Evolutionary conservation across 2,888 invertebrate genomes (phyloP), one percentile per base, ranked within the genome.

Genomic region (Limenitis camilla): DNA sequence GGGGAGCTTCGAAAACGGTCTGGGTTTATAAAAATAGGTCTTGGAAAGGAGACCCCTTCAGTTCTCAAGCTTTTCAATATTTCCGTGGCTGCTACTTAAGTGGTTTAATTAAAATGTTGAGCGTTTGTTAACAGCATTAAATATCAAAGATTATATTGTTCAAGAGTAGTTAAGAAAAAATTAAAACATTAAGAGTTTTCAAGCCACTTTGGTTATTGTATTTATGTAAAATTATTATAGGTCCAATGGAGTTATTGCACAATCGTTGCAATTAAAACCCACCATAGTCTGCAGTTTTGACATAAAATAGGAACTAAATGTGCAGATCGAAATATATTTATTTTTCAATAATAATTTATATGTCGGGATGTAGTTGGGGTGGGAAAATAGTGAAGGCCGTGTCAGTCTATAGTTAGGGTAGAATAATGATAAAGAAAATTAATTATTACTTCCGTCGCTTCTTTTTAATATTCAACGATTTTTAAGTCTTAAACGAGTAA

Each of bases 61-160:
- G 49, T 33, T 47, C 46, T 49, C 44, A 49, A 53, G 59, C 59
- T 55, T 60, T 61, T 61, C 61, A 60, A 62, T 61, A 61, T 56
- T 58, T 55, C 60, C 60, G 50, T 61, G 57, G 53, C 53, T 57
- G 58, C 59, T 58, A 66, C 63, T 64, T 65, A 68, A 80, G 77
- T 74, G 75, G 69, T 68, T 75, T 80, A 78, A 80, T 80, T 80
- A 80, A 80, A 78, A 76, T 67, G 67, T 75, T 71, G 67, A 74
- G 67, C 66, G 66, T 66, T 69, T 60, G 60, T 64, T 63, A 72
- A 68, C 64, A 68, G 66, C 63, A 66, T 64, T 61, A 59, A 67
- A 63, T 62, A 48, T 52, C 55, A 39, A 46, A 51, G 40, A 41
- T 46, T 38, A 39, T 49, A 47, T 54, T 57, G 49, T 51, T 54